Conservation (phyloP, 2,888 invertebrate species). For the Nomada flava region DNA sequence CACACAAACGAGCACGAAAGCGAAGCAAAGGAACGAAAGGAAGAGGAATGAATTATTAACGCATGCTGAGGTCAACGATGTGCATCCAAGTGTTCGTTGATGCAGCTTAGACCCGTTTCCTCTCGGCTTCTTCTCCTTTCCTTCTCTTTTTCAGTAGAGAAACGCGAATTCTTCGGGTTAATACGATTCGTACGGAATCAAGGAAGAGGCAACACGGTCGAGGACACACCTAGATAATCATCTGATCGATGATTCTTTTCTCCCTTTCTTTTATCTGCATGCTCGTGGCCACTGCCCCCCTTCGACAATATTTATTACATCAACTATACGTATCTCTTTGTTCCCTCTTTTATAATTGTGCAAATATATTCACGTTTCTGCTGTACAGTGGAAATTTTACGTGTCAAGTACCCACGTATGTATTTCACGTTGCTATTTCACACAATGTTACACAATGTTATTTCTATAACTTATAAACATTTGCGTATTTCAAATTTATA, state of each 20-base stretch:
- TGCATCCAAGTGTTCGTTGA: conserved; percentile 71
- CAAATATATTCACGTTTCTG: background rate
- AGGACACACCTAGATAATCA: conserved; percentile 48
- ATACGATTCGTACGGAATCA: conserved; percentile 26
- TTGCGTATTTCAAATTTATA: too few relatives aligned
- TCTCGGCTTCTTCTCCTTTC: conserved; percentile 36
- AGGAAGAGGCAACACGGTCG: conserved; percentile 64
- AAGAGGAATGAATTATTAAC: conserved; percentile 71
- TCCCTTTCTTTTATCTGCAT: conserved; percentile 30
- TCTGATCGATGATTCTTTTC: conserved; percentile 36
- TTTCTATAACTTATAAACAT: too few relatives aligned
- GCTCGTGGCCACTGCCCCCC: background rate
- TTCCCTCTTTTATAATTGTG: background rate
- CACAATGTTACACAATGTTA: too few relatives aligned
- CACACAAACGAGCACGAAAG: conserved; percentile 62
- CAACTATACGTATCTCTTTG: background rate
- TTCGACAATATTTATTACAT: conserved; percentile 9
- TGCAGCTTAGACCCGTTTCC: conserved; percentile 45
- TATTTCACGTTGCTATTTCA: too few relatives aligned
- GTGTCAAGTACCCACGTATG: too few relatives aligned
- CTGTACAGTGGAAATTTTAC: background rate
- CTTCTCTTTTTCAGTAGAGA: conserved; percentile 10
- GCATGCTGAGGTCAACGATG: conserved; percentile 70
- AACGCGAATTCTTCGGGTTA: conserved; percentile 41
- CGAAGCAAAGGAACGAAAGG: conserved; percentile 66